phyloP scores from a whole-genome alignment of 1,140 invertebrate genomes.

The Bilobella aurantiaca region DNA sequence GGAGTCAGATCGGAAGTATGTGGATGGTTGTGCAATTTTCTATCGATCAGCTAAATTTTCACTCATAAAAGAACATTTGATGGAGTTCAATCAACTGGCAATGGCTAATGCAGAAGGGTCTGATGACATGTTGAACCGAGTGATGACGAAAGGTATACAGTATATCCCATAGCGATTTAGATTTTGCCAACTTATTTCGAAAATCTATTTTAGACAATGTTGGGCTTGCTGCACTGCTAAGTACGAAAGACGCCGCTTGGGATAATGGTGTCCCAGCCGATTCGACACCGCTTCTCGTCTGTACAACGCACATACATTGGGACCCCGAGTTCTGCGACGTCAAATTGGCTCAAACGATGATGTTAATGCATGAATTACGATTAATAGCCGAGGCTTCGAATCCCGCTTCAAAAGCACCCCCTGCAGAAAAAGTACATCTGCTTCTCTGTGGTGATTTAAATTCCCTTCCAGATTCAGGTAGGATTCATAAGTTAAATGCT shows the following conservation, averaged over 20 bases:
- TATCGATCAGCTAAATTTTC: conserved; percentile 87
- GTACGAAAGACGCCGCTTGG: conserved; percentile 88
- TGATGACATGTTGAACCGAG: conserved; percentile 96
- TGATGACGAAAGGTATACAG: conserved; percentile 75
- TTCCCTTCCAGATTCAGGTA: conserved; percentile 92
- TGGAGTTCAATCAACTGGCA: conserved; percentile 80
- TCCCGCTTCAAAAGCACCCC: conserved; percentile 43
- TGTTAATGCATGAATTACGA: conserved; percentile 87
- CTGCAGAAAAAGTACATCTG: conserved; percentile 76
- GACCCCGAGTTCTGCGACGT: conserved; percentile 99
- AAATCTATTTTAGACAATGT: conserved; percentile 68
- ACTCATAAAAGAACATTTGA: conserved; percentile 86
- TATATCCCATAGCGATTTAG: not conserved
- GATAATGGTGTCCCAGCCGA: conserved; percentile 72
- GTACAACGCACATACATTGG: conserved; percentile 99
- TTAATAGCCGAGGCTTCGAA: conserved; percentile 65
- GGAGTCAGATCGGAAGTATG: conserved; percentile 90
- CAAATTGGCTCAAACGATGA: conserved; percentile 99
- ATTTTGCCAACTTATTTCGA: conserved; percentile 6
- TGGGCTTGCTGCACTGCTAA: conserved; percentile 83
- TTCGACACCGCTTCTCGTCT: conserved; percentile 80
- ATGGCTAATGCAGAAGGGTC: conserved; percentile 68
- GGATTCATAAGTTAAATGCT: conserved; percentile 30
- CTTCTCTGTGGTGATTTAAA: conserved; percentile 97
- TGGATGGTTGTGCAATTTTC: conserved; percentile 99